Base-by-base conservation (phyloP, 2,888 invertebrate species). In the Thymelicus lineola region DNA sequence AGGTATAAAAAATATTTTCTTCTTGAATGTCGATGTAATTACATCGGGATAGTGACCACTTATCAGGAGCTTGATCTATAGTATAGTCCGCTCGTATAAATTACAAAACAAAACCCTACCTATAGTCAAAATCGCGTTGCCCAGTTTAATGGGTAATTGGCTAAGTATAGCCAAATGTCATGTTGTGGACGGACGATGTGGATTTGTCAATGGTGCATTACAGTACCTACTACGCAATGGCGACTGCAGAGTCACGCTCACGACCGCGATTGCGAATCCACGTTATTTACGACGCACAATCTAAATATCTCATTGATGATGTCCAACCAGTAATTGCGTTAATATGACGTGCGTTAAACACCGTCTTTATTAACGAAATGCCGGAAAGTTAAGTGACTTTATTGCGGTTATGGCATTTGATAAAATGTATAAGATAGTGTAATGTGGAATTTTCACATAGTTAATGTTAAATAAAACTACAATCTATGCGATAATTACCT, bases 221-320 rank as follows among this genome's bases (percentile, higher is more conserved):
- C 73, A 76, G 74, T 74, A 79, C n/a, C n/a, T n/a, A n/a, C 74
- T 72, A 76, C 72, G 78, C 78, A 80, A 81, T 75, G 76, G 68
- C 68, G 69, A 74, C 66, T 70, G 72, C 77, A 81, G 81, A 84
- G 81, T 81, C 77, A 84, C 82, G 82, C 81, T 78, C 73, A 73
- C 73, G 76, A 76, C 74, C 75, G 76, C 78, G 79, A 83, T 85
- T 83, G 81, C 80, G 73, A 80, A 76, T 80, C 74, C 62, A 74
- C 75, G 72, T 77, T 75, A 77, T 79, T 79, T 78, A 74, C 73
- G 72, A 73, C 63, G 72, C 71, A 73, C 76, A 73, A 78, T 77
- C 79, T 80, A 76, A 70, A 73, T 72, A 76, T 74, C 75, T 79
- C 78, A 79, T 79, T 80, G 77, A 57, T 46, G 7, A 68, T 53